A percentile compares a stretch with the other conserved stretches of the same genome.
These are phyloP conservation scores for Peucedramus taeniatus DNA, from an alignment of 2,113 vertebrate species.

Conservation along the genomic window DNA sequence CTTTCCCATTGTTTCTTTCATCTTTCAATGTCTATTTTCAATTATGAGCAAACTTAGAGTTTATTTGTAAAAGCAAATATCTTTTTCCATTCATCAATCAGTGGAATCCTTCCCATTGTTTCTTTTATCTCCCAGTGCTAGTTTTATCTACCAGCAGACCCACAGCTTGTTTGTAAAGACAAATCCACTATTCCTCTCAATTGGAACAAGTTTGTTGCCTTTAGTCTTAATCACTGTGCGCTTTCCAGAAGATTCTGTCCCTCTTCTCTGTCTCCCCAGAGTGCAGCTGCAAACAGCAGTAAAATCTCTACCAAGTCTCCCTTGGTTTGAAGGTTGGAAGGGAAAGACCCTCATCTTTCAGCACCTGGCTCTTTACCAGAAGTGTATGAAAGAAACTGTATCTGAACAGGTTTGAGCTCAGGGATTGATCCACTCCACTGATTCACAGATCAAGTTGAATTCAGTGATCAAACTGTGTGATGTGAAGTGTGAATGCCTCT, in stretches of 20 bases:
- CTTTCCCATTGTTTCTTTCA: no score
- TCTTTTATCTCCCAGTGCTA: no score
- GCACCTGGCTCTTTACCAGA: neutral
- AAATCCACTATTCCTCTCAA: no score
- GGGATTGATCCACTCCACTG: neutral
- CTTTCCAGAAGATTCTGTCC: neutral
- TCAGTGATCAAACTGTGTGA: neutral
- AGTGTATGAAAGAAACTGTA: neutral
- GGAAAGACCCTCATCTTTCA: neutral
- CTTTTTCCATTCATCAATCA: no score
- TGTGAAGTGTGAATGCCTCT: neutral
- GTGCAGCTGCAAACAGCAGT: neutral
- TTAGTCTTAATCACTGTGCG: fast-evolving
- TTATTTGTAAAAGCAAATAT: no score
- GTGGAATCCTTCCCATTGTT: no score
- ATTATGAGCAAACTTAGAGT: no score
- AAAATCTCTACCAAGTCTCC: neutral
- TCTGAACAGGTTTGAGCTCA: neutral
- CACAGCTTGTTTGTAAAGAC: no score
- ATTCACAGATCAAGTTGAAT: neutral
- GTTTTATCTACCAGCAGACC: no score
- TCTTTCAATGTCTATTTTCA: no score
- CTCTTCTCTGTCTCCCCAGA: neutral
- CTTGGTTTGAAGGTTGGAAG: neutral
- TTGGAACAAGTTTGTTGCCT: neutral